Evolutionary conservation across 2,113 vertebrate genomes (phyloP).

Genomic region (Platichthys stellatus): DNA sequence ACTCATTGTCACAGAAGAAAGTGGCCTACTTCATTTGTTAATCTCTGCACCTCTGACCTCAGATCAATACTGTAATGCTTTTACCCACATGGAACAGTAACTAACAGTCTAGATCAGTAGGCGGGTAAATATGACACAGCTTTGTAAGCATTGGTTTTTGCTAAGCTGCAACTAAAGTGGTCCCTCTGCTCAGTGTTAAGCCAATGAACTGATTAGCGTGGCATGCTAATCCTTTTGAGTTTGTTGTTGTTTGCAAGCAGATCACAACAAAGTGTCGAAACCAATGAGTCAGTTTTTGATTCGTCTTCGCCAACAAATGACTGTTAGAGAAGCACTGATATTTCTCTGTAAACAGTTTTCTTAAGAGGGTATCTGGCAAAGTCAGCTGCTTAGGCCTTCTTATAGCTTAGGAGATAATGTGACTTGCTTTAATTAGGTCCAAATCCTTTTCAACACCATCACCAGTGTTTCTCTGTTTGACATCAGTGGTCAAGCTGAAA

Average conservation of each 20-base stretch:
- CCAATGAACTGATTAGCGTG: conserved; percentile 41
- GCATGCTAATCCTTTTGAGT: conserved; percentile 34
- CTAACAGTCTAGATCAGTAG: conserved; percentile 38
- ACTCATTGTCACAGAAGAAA: neutral
- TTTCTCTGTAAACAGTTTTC: neutral
- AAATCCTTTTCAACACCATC: conserved; percentile 34
- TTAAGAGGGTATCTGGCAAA: neutral
- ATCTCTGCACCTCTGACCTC: conserved; percentile 17
- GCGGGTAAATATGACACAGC: conserved; percentile 25
- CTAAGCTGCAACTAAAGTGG: conserved; percentile 16
- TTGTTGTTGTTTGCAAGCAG: conserved; percentile 3
- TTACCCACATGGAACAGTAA: neutral
- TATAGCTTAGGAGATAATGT: conserved; percentile 17
- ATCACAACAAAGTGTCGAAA: conserved; percentile 3
- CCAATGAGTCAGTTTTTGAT: neutral
- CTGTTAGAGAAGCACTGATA: neutral
- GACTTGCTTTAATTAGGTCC: conserved; percentile 51
- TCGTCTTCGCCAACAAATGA: neutral
- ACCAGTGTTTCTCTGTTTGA: conserved; percentile 20
- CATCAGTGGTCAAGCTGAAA: conserved; percentile 5
- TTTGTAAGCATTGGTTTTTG: conserved; percentile 24
- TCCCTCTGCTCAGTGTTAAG: conserved; percentile 21
- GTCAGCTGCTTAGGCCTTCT: conserved; percentile 6
- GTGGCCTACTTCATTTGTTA: conserved; percentile 12
- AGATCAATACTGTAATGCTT: conserved; percentile 1